Evolutionary conservation across 2,113 vertebrate species (phyloP).

Genomic region (Mustela nigripes): DNA sequence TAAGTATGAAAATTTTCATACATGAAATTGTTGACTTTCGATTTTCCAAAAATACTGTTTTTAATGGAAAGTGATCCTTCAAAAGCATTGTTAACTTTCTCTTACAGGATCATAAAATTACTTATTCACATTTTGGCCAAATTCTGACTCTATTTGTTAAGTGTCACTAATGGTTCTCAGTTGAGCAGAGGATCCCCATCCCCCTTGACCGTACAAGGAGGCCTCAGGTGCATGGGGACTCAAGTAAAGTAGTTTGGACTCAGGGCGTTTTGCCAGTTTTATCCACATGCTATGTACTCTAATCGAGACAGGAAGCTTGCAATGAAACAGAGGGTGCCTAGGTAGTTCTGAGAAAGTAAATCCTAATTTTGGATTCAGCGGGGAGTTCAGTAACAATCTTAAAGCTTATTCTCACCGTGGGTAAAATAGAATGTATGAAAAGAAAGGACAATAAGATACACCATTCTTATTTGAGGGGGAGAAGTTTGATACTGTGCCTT

Average conservation of each 20-base stretch:
- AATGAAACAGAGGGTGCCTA: background rate
- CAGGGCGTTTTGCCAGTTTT: rapidly evolving
- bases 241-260: background rate
- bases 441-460: background rate
- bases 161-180: background rate
- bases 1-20: background rate
- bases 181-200: background rate
- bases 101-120: background rate
- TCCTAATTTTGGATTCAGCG: background rate
- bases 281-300: background rate
- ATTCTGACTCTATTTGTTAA: background rate
- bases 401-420: background rate
- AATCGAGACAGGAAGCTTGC: background rate
- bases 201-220: background rate
- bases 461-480: background rate
- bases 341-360: background rate
- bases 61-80: background rate
- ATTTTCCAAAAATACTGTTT: background rate
- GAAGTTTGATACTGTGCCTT: background rate
- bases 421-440: background rate
- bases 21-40: background rate
- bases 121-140: background rate
- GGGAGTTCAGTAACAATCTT: background rate
- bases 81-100: background rate
- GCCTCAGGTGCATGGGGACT: rapidly evolving